These are phyloP conservation scores for Ammodytes marinus DNA, from an alignment of 2,113 vertebrate genomes.

Conservation along the genomic window DNA sequence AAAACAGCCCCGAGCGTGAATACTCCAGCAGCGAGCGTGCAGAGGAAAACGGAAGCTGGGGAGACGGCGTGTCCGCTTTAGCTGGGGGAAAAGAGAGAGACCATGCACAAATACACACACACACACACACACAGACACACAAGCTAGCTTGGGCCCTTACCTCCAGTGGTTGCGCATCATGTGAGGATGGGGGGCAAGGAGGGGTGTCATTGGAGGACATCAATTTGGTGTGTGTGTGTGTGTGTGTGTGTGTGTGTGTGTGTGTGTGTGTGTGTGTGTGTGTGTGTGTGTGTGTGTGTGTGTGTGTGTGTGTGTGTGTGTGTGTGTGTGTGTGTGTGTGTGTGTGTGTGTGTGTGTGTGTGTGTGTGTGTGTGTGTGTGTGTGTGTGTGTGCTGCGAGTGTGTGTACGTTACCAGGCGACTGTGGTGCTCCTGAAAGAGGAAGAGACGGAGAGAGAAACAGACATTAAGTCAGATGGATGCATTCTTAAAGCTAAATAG, in stretches of 20 bases:
- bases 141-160: slow-evolving; percentile 54
- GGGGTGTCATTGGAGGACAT: slow-evolving; percentile 31
- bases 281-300: slow-evolving; percentile 35
- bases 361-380: slow-evolving; percentile 17
- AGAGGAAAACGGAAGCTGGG: slow-evolving; percentile 78
- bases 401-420: slow-evolving; percentile 34
- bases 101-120: slow-evolving; percentile 3
- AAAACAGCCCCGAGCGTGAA: slow-evolving; percentile 86
- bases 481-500: background rate
- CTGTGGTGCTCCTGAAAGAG: slow-evolving; percentile 62
- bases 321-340: slow-evolving; percentile 20
- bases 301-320: slow-evolving; percentile 18
- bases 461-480: slow-evolving; percentile 43
- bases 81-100: slow-evolving; percentile 42
- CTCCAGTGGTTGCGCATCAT: slow-evolving; percentile 58
- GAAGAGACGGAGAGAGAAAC: slow-evolving; percentile 57
- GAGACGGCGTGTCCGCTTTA: slow-evolving; percentile 72
- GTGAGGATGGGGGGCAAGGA: slow-evolving; percentile 15
- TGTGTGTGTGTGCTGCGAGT: slow-evolving; percentile 19
- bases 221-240: slow-evolving; percentile 53
- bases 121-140: slow-evolving; percentile 15
- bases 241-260: slow-evolving; percentile 38
- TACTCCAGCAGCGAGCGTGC: slow-evolving; percentile 76
- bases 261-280: slow-evolving; percentile 21
- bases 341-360: slow-evolving; percentile 24